Percentiles rank a stretch among this genome's conserved stretches.
Evolutionary conservation across 2,797 vertebrate genomes (phyloP).

Genomic region (Molossus molossus): DNA sequence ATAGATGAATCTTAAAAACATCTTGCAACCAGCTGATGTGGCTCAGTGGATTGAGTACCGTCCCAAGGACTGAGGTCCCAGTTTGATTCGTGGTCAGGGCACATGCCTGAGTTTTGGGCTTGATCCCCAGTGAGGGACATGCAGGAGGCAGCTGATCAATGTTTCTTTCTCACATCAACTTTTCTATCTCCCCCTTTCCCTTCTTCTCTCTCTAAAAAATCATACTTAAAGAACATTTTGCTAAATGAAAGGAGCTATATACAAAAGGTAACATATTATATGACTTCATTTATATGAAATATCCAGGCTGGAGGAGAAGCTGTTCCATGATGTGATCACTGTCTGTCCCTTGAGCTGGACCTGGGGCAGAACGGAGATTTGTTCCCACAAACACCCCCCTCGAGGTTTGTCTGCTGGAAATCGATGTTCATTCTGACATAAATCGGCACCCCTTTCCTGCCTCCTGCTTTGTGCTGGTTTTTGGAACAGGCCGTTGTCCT

Average conservation of each 20-base stretch:
- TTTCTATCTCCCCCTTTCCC: background rate
- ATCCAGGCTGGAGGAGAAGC: background rate
- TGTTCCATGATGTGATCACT: too few species aligned
- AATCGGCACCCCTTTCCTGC: background rate
- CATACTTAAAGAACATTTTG: background rate
- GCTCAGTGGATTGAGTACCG: too few species aligned
- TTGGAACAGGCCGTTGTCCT: background rate
- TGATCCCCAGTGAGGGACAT: too few species aligned
- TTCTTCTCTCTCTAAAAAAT: background rate
- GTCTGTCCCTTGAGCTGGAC: background rate
- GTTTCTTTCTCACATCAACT: background rate
- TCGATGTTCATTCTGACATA: background rate
- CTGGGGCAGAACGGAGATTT: background rate
- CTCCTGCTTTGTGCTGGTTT: background rate
- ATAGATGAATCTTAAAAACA: too few species aligned
- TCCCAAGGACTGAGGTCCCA: too few species aligned
- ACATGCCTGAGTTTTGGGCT: too few species aligned
- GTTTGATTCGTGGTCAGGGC: too few species aligned
- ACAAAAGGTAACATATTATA: background rate
- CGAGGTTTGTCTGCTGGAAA: background rate
- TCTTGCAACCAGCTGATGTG: too few species aligned
- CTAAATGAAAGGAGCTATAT: background rate
- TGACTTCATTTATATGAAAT: background rate
- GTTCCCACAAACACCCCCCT: background rate
- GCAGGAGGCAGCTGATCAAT: background rate